These are phyloP conservation scores for Scaptomyza cyrtandrae DNA, from an alignment of 2,888 invertebrate genomes.

Conservation along the genomic window DNA sequence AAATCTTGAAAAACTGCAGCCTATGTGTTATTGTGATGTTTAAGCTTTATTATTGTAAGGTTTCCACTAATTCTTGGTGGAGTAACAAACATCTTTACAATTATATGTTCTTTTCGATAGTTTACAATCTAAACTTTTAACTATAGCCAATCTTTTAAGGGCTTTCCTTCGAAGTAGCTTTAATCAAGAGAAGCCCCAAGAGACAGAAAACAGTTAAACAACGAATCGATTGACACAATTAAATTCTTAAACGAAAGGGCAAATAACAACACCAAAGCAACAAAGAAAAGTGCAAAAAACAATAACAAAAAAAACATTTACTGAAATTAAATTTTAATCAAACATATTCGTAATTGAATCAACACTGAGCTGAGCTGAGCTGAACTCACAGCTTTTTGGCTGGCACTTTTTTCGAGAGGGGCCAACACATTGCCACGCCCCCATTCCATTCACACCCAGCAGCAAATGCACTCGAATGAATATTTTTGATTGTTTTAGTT, in stretches of 20 bases:
- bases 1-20: no score
- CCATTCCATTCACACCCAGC: background rate
- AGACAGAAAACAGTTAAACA: background rate
- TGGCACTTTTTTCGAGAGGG: slow-evolving; percentile 14
- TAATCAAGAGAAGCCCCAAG: background rate
- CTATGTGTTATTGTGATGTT: no score
- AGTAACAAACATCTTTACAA: no score
- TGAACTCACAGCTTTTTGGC: slow-evolving; percentile 8
- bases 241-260: slow-evolving; percentile 17
- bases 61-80: no score
- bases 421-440: slow-evolving; percentile 30
- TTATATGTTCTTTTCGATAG: no score
- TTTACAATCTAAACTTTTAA: background rate
- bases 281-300: background rate
- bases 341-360: slow-evolving; percentile 54
- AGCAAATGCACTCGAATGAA: slow-evolving; percentile 11
- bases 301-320: slow-evolving; percentile 6
- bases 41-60: no score
- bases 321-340: slow-evolving; percentile 43
- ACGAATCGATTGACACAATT: slow-evolving; percentile 28
- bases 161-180: background rate
- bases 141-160: background rate
- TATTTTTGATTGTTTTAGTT: slow-evolving; percentile 15
- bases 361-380: slow-evolving; percentile 29
- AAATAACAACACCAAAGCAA: slow-evolving; percentile 2